Evolutionary conservation across 2,797 vertebrate species (phyloP), one percentile per base, ranked within the genome.

Genomic region (Danio aesculapii): DNA sequence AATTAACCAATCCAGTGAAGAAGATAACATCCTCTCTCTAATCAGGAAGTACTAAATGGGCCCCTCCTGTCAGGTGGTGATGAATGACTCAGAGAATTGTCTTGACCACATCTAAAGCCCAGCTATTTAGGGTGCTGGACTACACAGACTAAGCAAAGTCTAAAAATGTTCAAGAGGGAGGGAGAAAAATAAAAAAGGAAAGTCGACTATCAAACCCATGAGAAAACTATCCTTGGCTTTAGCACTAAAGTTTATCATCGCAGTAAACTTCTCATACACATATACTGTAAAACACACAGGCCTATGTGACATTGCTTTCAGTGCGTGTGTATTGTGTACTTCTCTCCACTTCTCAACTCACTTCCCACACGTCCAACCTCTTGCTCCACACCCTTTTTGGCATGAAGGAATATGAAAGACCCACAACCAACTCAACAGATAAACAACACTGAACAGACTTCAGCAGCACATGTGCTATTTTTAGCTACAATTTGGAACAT

Each of bases 41-140:
- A 70, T 82, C 73, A 85, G 76, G 72, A 84, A 82, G 70, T 50
- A 67, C 82, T 85, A 72, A 84, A 84, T 81, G 76, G 55, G 17
- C 69, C 59, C 73, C 84, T 87, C 82, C 86, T 85, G 82, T 87
- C 81, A 75, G 74, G 50, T 58, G 57, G 71, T 81, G 77, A 83
- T 72, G 76, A 81, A 63, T 63, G 68, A 69, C 66, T 47, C 30
- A 73, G 49, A 47, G n/a, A 72, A 63, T 5, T 19, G 73, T 19
- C 59, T 76, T 62, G n/a, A 67, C 58, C 58, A 72, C 81, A 72
- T 73, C 47, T 75, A 57, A 61, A 57, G 63, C 70, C 61, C 41
- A 47, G 16, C 17, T 52, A 53, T 68, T 75, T 83, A 63, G 64
- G 16, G 1, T 75, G 53, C 52, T 49, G 12, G 11, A 50, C 46